phyloP scores from a whole-genome alignment of 2,113 vertebrate species.

The Nesoenas mayeri region DNA sequence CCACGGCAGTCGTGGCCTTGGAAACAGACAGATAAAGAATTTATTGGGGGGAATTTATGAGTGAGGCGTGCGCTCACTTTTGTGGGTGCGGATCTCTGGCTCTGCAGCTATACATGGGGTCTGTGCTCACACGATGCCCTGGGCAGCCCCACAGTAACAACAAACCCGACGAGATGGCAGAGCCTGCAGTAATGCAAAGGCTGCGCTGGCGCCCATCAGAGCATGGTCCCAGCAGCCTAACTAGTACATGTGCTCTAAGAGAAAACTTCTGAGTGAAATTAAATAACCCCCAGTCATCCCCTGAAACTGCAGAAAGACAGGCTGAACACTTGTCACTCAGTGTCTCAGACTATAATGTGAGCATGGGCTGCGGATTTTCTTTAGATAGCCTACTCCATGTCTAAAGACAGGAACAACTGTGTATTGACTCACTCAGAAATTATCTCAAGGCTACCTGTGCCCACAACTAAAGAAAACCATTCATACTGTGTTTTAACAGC shows the following conservation, averaged over 20 bases:
- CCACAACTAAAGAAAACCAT: neutral
- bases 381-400: neutral
- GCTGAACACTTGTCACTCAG: neutral
- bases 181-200: neutral
- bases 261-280: neutral
- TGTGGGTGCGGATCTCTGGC: neutral
- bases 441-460: neutral
- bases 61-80: neutral
- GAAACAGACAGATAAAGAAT: neutral
- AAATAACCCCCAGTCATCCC: neutral
- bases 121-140: neutral
- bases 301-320: accelerated
- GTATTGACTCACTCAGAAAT: neutral
- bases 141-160: neutral
- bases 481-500: neutral
- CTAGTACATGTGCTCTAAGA: neutral
- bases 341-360: neutral
- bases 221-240: neutral
- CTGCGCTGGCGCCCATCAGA: too few relatives aligned
- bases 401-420: neutral
- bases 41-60: neutral
- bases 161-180: accelerated
- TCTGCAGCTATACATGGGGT: neutral
- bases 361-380: neutral
- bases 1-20: neutral